A percentile compares a stretch with the other conserved stretches of the same genome.
These are phyloP conservation scores for Stenchaetothrips biformis DNA, from an alignment of 2,888 invertebrate species.

Conservation along the genomic window DNA sequence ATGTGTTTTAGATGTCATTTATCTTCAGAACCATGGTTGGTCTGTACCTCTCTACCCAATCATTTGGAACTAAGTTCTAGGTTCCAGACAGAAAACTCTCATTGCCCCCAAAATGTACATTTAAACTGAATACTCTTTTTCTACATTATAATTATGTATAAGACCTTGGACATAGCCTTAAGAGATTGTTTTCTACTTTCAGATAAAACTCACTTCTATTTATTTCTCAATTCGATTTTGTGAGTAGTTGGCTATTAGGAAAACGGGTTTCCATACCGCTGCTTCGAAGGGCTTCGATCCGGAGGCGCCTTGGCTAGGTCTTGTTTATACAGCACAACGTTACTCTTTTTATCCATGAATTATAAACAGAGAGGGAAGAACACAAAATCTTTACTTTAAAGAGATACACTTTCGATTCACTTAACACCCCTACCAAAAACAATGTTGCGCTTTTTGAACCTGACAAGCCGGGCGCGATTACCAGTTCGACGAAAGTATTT, in stretches of 20 bases:
- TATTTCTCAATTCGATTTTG: not conserved
- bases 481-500: not conserved
- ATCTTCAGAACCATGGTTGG: too few species aligned
- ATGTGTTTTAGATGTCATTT: too few species aligned
- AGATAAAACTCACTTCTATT: not conserved
- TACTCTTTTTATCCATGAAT: not conserved
- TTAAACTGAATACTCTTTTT: too few species aligned
- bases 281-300: slow-evolving; percentile 65
- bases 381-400: too few species aligned
- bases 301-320: not conserved
- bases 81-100: too few species aligned
- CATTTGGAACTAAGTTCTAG: too few species aligned
- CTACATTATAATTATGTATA: too few species aligned
- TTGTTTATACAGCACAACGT: slow-evolving; percentile 5
- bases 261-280: slow-evolving; percentile 47
- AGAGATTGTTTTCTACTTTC: not conserved
- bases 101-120: too few species aligned
- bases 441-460: not conserved
- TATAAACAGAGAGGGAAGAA: not conserved
- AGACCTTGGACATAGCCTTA: not conserved
- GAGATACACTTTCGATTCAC: too few species aligned
- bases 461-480: not conserved
- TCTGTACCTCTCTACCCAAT: too few species aligned
- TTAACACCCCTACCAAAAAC: too few species aligned
- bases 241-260: not conserved